A percentile compares a stretch with the other conserved stretches of the same genome.
Evolutionary conservation across 2,888 invertebrate species (phyloP).

Genomic region (Synanthedon tipuliformis): DNA sequence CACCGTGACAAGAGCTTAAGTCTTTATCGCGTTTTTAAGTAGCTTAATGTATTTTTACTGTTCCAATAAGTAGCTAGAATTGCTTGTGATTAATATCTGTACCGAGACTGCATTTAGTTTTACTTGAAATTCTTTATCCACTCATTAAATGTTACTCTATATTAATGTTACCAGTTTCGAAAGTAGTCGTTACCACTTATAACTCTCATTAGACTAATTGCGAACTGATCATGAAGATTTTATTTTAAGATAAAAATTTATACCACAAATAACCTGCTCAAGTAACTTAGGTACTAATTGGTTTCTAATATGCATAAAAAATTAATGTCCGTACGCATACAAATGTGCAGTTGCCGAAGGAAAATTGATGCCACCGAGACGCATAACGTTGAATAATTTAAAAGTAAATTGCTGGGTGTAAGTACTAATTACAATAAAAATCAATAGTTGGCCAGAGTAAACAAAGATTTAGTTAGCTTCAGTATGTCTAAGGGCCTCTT

Average conservation of each 20-base stretch:
- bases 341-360: background rate
- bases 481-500: too few species aligned
- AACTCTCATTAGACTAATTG: background rate
- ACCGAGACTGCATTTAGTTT: background rate
- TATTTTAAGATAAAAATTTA: background rate
- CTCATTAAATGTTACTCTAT: background rate
- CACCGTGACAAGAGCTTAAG: constrained; percentile 1
- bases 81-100: background rate
- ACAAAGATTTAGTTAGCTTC: constrained; percentile 20
- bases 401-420: background rate
- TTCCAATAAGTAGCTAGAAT: background rate
- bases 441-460: constrained; percentile 30
- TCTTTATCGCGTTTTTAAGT: background rate
- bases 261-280: background rate
- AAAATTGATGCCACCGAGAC: background rate
- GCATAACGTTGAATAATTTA: background rate
- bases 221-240: background rate
- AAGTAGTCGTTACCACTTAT: background rate
- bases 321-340: background rate
- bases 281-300: background rate
- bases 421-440: constrained; percentile 12
- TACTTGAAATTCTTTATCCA: background rate
- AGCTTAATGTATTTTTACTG: background rate
- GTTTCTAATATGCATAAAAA: background rate
- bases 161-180: background rate